Evolutionary conservation across 2,113 vertebrate genomes (phyloP), one percentile per base, ranked within the genome.

Genomic region (Motacilla alba): DNA sequence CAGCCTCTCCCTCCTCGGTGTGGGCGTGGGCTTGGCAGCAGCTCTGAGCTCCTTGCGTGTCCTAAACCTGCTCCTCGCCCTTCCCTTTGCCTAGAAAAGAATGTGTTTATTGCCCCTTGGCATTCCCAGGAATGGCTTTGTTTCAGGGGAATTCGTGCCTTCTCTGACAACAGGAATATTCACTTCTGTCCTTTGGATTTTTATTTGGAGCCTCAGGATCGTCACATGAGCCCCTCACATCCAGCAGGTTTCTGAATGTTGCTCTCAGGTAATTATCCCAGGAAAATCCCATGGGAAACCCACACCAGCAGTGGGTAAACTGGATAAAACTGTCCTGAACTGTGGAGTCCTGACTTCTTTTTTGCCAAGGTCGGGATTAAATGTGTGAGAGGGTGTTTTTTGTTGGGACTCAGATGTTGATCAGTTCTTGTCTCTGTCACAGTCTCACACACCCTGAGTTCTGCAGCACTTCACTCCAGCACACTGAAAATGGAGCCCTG

Each of bases 61-160:
- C 81, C 91, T 22, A 73, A 47, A 67, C 43, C 90, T 90, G 75
- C 62, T 95, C 77, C 78, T 90, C 58, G 67, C 87, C 91, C 78
- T 96, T 87, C 85, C 90, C 92, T 77, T 96, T 91, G 78, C 90
- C 55, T 69, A 20, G 63, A 93, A 90, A 83, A 43, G n/a, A 77
- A 94, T 18, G 87, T 83, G 84, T 74, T 95, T 91, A 70, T 80
- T 87, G 50, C 39, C 24, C 72, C 47, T 50, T 90, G 89, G 75
- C 70, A 44, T 58, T 33, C 17, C 79, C 68, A 76, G 72, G 2
- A 3, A 76, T 35, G 67, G 63, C 78, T 90, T 70, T 59, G 41
- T 35, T 74, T 67, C 92, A 70, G 3, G 58, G 28, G 72, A 66
- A 53, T 60, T 80, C 60, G 67, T 6, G 33, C 44, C 59, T 74